phyloP scores from a whole-genome alignment of 2,888 invertebrate species.

The Xestia ashworthii region DNA sequence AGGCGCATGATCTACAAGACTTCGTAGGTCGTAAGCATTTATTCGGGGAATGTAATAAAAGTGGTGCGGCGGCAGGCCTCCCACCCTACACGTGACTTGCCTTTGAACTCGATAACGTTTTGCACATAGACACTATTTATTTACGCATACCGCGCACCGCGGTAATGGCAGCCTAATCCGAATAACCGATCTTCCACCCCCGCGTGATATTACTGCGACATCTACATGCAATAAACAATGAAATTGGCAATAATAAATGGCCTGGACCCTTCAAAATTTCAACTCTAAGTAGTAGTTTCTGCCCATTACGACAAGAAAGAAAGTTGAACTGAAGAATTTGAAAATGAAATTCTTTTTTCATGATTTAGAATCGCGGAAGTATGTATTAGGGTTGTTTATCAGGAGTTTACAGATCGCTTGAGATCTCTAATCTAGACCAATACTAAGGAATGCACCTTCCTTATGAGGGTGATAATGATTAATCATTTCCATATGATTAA shows the following conservation, averaged over 20 bases:
- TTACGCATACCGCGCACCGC: conserved; percentile 78
- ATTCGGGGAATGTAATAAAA: conserved; percentile 88
- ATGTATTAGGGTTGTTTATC: neutral
- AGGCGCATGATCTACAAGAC: conserved; percentile 65
- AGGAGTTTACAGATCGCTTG: neutral
- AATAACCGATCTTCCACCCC: conserved; percentile 71
- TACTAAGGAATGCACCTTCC: neutral
- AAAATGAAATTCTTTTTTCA: neutral
- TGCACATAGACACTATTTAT: conserved; percentile 77
- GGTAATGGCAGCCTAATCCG: conserved; percentile 75
- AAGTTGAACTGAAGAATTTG: neutral
- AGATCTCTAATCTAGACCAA: conserved; percentile 7
- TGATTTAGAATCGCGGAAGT: conserved; percentile 11
- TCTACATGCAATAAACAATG: conserved; percentile 39
- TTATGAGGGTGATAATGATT: neutral
- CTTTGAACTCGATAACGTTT: conserved; percentile 76
- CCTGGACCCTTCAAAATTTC: neutral
- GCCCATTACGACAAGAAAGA: neutral
- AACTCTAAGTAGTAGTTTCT: neutral
- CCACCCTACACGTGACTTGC: conserved; percentile 82
- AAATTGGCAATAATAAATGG: conserved; percentile 18
- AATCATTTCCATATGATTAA: neutral
- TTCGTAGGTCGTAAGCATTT: conserved; percentile 77
- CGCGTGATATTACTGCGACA: conserved; percentile 51
- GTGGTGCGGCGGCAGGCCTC: conserved; percentile 76